Percentiles rank a stretch among this genome's conserved stretches.
phyloP scores from a whole-genome alignment of 1,140 invertebrate species.

The Neuroterus valhalla region DNA sequence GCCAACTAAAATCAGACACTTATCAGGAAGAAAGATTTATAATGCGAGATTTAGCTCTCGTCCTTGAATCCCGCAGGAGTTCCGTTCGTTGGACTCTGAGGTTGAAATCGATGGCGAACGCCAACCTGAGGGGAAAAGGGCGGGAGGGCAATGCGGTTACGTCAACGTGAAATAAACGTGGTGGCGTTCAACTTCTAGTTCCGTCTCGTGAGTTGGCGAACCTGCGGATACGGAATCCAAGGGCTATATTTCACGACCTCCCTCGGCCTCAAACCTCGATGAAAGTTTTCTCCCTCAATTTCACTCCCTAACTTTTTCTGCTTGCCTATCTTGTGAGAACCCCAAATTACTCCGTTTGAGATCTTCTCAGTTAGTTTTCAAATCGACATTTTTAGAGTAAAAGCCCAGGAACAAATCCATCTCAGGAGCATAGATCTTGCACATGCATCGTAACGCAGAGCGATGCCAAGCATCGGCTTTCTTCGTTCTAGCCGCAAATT shows the following conservation, averaged over 20 bases:
- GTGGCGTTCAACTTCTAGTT: conserved; percentile 16
- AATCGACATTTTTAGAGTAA: too few relatives aligned
- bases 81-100: not conserved
- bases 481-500: too few relatives aligned
- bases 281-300: not conserved
- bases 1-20: not conserved
- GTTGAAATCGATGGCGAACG: conserved; percentile 9
- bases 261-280: not conserved
- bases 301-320: too few relatives aligned
- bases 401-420: too few relatives aligned
- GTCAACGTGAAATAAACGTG: conserved; percentile 25
- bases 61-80: conserved; percentile 17
- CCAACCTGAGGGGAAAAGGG: not conserved
- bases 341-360: too few relatives aligned
- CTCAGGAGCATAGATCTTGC: too few relatives aligned
- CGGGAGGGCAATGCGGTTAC: conserved; percentile 11
- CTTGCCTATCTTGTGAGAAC: too few relatives aligned
- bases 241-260: not conserved
- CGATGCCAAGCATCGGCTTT: too few relatives aligned
- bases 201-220: not conserved
- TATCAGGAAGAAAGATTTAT: conserved; percentile 14
- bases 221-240: not conserved
- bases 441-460: too few relatives aligned
- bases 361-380: too few relatives aligned
- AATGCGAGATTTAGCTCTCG: conserved; percentile 5